Conservation (phyloP, 2,113 vertebrate species). For the Oncorhynchus mykiss region DNA sequence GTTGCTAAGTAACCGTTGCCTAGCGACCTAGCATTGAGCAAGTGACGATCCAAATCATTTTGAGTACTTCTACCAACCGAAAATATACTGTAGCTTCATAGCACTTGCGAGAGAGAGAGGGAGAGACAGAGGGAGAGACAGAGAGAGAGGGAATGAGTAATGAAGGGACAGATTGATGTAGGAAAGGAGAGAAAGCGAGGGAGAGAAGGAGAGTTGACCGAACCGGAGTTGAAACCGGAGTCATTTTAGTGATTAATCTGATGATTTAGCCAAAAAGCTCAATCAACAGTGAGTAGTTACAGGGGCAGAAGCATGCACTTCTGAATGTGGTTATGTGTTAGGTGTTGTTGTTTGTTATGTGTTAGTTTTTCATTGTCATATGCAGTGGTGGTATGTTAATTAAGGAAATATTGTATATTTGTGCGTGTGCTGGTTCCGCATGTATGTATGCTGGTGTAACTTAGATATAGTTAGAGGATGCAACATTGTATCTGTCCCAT, state of each 20-base stretch:
- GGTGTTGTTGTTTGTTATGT: background rate
- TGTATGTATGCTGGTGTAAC: too few species aligned
- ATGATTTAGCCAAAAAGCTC: background rate
- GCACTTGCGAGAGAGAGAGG: too few species aligned
- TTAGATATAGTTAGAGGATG: too few species aligned
- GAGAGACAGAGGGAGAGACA: too few species aligned
- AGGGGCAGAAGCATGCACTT: too few species aligned
- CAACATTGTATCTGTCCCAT: too few species aligned
- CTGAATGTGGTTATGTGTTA: background rate
- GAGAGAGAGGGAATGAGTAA: too few species aligned
- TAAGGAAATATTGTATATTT: background rate
- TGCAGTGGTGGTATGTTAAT: background rate
- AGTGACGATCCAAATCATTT: background rate
- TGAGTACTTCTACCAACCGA: constrained; percentile 24
- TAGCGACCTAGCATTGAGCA: constrained; percentile 45
- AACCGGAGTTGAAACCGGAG: too few species aligned
- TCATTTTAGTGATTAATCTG: background rate
- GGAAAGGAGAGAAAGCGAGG: background rate
- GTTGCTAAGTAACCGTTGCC: constrained; percentile 71
- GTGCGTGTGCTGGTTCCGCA: background rate
- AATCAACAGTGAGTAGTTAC: too few species aligned
- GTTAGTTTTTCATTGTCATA: background rate
- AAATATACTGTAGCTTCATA: constrained; percentile 36
- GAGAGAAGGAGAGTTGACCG: background rate
- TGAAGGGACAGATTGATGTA: too few species aligned